Evolutionary conservation across 2,113 vertebrate genomes (phyloP).

Genomic region (Crocuta crocuta): DNA sequence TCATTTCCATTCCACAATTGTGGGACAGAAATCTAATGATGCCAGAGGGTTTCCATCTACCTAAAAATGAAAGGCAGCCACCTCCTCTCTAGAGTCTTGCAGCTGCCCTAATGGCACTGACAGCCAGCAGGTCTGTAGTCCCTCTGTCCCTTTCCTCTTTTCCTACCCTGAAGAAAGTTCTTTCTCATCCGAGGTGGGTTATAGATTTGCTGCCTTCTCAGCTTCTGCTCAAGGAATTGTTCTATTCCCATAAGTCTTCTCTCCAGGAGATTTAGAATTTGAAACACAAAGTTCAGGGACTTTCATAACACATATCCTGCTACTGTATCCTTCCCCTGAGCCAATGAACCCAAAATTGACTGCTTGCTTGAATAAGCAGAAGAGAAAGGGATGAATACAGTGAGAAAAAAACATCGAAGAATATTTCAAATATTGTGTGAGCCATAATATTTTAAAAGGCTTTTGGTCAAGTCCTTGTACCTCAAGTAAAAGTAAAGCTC

Average conservation of each 20-base stretch:
- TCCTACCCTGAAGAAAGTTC: neutral
- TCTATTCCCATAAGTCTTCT: neutral
- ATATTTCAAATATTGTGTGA: slow-evolving; percentile 21
- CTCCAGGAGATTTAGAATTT: neutral
- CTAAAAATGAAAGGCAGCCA: neutral
- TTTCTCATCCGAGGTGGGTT: neutral
- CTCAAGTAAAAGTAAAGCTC: slow-evolving; percentile 29
- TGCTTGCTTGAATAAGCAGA: neutral
- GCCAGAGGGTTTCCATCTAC: neutral
- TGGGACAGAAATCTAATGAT: neutral
- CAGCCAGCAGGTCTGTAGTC: neutral
- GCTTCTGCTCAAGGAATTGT: neutral
- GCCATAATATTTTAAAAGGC: neutral
- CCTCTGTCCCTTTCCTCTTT: neutral
- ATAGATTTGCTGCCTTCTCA: neutral
- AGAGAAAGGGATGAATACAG: neutral
- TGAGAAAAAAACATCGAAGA: neutral
- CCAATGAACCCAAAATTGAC: neutral
- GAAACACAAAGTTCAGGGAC: slow-evolving; percentile 47
- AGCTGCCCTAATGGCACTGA: neutral
- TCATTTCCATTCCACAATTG: neutral
- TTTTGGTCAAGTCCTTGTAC: neutral
- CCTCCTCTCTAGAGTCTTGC: neutral
- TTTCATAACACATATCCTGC: neutral
- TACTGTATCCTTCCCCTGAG: neutral